phyloP scores from a whole-genome alignment of 1,140 invertebrate species.

The Anoplophora glabripennis region DNA sequence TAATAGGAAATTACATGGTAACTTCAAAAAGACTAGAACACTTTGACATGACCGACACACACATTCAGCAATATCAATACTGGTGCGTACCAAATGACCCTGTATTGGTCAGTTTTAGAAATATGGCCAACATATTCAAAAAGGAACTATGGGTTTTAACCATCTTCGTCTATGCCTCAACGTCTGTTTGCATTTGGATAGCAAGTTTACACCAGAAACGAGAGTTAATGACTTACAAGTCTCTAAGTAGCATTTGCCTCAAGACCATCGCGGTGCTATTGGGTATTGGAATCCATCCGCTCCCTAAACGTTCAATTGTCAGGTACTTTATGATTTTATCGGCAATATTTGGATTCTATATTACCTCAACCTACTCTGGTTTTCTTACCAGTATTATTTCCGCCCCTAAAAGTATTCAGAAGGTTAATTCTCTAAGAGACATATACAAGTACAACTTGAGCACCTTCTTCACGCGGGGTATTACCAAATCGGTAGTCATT shows the following conservation, averaged over 20 bases:
- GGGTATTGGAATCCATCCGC: not conserved
- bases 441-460: slow-evolving; percentile 11
- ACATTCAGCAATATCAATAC: slow-evolving; percentile 5
- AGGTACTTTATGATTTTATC: slow-evolving; percentile 5
- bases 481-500: not conserved
- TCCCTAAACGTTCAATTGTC: not conserved
- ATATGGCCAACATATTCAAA: slow-evolving; percentile 3
- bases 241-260: not conserved
- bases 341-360: slow-evolving; percentile 2
- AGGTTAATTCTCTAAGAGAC: not conserved
- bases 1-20: slow-evolving; percentile 2
- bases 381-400: slow-evolving; percentile 9
- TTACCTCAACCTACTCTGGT: slow-evolving; percentile 2
- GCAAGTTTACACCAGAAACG: not conserved
- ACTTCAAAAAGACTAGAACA: not conserved
- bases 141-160: not conserved
- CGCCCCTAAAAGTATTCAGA: slow-evolving; percentile 2
- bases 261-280: not conserved
- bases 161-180: not conserved
- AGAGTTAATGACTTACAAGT: not conserved
- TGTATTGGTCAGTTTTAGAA: not conserved
- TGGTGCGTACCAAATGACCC: slow-evolving; percentile 10
- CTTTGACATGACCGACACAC: slow-evolving; percentile 1
- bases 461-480: not conserved
- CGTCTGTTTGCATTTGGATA: not conserved